phyloP scores from a whole-genome alignment of 2,888 invertebrate species.

The Gisinianus flammeolus region DNA sequence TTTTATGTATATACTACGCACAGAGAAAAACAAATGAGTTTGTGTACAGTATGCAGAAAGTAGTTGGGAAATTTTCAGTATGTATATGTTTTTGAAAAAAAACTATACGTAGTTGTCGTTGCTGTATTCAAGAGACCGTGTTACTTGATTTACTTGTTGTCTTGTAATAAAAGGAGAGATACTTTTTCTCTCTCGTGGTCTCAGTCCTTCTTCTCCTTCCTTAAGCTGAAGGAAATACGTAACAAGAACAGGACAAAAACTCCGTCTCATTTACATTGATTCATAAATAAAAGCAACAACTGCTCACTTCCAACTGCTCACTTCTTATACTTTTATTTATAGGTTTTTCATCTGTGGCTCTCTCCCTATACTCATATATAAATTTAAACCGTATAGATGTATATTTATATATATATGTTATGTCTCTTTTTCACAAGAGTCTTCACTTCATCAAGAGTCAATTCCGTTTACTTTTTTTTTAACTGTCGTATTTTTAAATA shows the following conservation, averaged over 20 bases:
- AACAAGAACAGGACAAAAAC: not conserved
- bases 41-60: too few relatives aligned
- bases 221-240: not conserved
- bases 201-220: not conserved
- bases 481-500: too few relatives aligned
- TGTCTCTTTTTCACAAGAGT: not conserved
- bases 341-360: not conserved
- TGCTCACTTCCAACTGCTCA: not conserved
- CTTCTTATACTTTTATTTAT: not conserved
- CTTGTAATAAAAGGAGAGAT: not conserved
- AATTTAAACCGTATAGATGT: too few relatives aligned
- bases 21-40: too few relatives aligned
- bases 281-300: constrained; percentile 1
- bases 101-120: not conserved
- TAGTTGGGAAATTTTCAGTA: too few relatives aligned
- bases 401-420: too few relatives aligned
- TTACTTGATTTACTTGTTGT: not conserved
- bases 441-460: not conserved
- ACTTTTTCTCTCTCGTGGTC: not conserved
- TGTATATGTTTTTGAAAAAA: not conserved
- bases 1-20: not conserved
- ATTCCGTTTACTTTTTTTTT: not conserved
- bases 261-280: constrained; percentile 12
- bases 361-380: not conserved
- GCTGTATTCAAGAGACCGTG: too few relatives aligned